Conservation (phyloP, 2,113 vertebrate genomes). For the Loxodonta africana region DNA sequence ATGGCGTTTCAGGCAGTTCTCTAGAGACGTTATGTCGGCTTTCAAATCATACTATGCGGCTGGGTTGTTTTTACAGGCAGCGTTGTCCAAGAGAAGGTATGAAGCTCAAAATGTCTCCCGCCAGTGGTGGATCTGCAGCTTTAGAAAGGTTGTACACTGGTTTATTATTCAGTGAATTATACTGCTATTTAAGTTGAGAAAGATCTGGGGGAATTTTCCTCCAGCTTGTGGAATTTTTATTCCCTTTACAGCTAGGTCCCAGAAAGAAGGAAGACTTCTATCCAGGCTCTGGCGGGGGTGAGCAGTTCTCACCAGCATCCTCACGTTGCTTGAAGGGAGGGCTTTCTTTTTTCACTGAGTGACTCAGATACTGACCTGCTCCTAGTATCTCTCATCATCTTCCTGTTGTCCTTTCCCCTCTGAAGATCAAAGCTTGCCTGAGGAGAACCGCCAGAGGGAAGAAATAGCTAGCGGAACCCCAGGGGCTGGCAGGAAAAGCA, state of each 20-base stretch:
- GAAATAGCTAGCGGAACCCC: slow-evolving; percentile 62
- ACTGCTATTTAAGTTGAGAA: background rate
- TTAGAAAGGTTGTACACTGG: background rate
- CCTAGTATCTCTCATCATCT: slow-evolving; percentile 52
- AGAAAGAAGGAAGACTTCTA: background rate
- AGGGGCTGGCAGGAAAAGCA: slow-evolving; percentile 73
- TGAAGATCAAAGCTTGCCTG: slow-evolving; percentile 79
- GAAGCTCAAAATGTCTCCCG: background rate
- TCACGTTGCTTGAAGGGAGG: background rate
- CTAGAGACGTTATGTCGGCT: background rate
- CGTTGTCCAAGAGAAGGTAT: background rate
- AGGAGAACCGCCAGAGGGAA: slow-evolving; percentile 62
- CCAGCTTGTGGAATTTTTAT: background rate
- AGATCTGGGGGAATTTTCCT: background rate
- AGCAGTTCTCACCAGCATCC: background rate
- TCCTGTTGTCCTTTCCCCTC: slow-evolving; percentile 59
- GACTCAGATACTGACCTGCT: slow-evolving; percentile 37
- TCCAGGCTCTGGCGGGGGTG: background rate
- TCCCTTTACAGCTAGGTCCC: background rate
- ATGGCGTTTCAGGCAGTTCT: background rate
- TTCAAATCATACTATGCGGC: background rate
- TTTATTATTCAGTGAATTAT: background rate
- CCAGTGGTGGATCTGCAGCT: background rate
- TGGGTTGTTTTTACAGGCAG: background rate
- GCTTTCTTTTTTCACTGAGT: background rate